These are phyloP conservation scores for Aquatica leii DNA, from an alignment of 2,888 invertebrate genomes.

Conservation along the genomic window DNA sequence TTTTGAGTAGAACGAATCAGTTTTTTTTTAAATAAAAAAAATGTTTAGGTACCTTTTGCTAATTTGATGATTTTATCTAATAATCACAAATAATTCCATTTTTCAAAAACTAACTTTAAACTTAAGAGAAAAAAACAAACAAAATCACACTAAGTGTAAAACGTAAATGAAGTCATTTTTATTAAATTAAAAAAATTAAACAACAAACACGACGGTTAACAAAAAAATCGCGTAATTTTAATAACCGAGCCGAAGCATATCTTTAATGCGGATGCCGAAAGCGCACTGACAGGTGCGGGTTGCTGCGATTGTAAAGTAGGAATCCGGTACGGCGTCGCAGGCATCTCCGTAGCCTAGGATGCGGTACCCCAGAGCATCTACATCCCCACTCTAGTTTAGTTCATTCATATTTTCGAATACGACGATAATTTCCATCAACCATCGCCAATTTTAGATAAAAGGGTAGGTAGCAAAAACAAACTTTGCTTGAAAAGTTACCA, in stretches of 20 bases:
- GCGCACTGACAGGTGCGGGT: conserved; percentile 34
- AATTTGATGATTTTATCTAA: too few relatives aligned
- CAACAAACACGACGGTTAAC: not conserved
- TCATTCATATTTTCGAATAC: conserved; percentile 30
- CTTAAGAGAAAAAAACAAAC: too few relatives aligned
- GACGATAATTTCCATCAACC: conserved; percentile 18
- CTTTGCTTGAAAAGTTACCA: not conserved
- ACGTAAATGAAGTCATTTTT: too few relatives aligned
- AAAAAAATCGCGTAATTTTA: conserved; percentile 7
- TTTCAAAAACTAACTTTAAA: too few relatives aligned
- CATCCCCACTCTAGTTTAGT: conserved; percentile 16
- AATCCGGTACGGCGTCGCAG: conserved; percentile 32
- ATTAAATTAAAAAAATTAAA: not conserved
- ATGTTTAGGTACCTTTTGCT: too few relatives aligned
- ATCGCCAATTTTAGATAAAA: conserved; percentile 18
- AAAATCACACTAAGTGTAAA: too few relatives aligned
- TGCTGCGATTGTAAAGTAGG: conserved; percentile 34
- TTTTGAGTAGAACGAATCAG: too few relatives aligned
- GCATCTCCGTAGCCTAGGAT: conserved; percentile 35
- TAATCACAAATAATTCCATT: too few relatives aligned
- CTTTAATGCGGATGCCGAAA: conserved; percentile 17
- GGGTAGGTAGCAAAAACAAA: conserved; percentile 9
- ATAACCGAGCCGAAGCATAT: not conserved
- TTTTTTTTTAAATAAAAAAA: too few relatives aligned
- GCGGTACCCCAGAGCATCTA: conserved; percentile 31